phyloP scores from a whole-genome alignment of 2,797 vertebrate species.

The Tapirus indicus region DNA sequence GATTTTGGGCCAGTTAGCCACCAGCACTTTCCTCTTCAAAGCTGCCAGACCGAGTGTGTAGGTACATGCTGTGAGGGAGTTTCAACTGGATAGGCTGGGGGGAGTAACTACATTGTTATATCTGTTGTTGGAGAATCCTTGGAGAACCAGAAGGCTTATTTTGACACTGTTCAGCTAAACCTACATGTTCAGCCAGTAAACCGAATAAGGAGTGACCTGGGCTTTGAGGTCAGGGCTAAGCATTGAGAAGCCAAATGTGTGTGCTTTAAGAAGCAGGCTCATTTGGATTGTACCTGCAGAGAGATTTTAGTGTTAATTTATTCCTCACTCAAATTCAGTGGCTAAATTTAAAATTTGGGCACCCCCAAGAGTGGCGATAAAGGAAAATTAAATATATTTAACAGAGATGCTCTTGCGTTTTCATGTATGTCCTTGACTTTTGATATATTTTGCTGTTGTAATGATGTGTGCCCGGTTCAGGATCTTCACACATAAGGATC shows the following conservation, averaged over 20 bases:
- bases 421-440: neutral
- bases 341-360: neutral
- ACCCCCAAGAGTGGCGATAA: neutral
- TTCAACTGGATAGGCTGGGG: neutral
- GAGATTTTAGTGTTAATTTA: neutral
- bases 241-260: neutral
- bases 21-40: neutral
- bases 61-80: neutral
- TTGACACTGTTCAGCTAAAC: neutral
- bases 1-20: neutral
- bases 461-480: neutral
- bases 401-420: slow-evolving; percentile 36
- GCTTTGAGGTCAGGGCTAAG: neutral
- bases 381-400: slow-evolving; percentile 29
- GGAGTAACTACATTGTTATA: neutral
- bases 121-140: slow-evolving; percentile 6
- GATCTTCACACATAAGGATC: neutral
- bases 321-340: slow-evolving; percentile 17
- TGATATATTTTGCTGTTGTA: neutral
- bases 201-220: neutral
- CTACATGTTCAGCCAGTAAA: slow-evolving; percentile 14
- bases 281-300: neutral
- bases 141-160: neutral
- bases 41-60: neutral
- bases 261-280: slow-evolving; percentile 3